Evolutionary conservation across 2,888 invertebrate genomes (phyloP).

Genomic region (Hirtodrosophila trivittata): DNA sequence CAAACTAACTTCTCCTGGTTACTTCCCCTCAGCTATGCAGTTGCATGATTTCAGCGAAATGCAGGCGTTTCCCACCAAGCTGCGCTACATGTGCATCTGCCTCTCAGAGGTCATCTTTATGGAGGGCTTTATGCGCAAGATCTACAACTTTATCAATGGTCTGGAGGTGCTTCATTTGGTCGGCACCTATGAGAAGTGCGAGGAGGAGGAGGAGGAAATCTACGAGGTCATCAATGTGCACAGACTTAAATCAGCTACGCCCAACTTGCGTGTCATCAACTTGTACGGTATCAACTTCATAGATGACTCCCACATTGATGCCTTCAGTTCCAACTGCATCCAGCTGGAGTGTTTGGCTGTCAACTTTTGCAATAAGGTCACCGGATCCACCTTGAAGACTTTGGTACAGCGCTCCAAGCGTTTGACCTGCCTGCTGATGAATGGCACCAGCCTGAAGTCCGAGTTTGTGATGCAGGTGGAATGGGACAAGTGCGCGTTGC

Average conservation of each 20-base stretch:
- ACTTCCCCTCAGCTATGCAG: constrained; percentile 91
- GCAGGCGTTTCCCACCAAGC: constrained; percentile 98
- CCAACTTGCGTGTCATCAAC: constrained; percentile 98
- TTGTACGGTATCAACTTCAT: constrained; percentile 99
- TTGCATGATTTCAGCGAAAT: constrained; percentile 99
- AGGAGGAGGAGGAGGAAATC: constrained; percentile 99
- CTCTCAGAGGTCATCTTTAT: constrained; percentile 99
- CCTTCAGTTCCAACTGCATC: constrained; percentile 98
- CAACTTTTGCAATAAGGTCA: constrained; percentile 98
- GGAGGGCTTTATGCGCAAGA: constrained; percentile 99
- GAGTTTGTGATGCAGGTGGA: constrained; percentile 97
- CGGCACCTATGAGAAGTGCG: constrained; percentile 98
- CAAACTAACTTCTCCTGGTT: neutral
- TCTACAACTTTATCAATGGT: constrained; percentile 99
- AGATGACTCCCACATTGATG: constrained; percentile 99
- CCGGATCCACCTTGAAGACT: constrained; percentile 96
- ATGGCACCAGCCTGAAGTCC: constrained; percentile 97
- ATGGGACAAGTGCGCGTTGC: constrained; percentile 97
- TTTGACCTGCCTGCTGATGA: constrained; percentile 95
- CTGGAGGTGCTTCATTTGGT: constrained; percentile 97
- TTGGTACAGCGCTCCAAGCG: constrained; percentile 96
- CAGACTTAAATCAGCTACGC: constrained; percentile 98
- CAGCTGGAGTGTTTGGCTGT: constrained; percentile 98
- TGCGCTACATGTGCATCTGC: constrained; percentile 97
- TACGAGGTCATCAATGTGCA: constrained; percentile 99